Base-by-base conservation (phyloP, 2,113 vertebrate genomes). In the Myotis lucifugus region DNA sequence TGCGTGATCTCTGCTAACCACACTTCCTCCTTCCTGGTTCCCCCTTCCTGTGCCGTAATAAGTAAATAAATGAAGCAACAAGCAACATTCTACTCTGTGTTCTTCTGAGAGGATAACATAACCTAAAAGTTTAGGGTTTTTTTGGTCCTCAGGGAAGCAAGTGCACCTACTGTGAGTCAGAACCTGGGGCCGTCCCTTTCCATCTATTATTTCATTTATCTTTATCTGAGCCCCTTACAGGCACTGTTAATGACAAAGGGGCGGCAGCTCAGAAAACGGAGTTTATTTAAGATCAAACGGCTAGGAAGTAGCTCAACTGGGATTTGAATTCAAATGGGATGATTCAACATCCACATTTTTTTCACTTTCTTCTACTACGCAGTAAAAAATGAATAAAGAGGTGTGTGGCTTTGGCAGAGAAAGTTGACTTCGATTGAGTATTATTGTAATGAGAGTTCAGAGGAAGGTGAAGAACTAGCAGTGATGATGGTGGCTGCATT, bases 401-500 rank as follows among this genome's bases (percentile, higher is more conserved):
- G 1, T 1, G 13, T 18, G 5, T 29, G 50, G 19, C 1, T 56
- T 86, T 17, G 61, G 18, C 6, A 48, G 56, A 64, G 67, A 79
- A 70, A 8, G 6, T 11, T 37, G 15, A 19, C 37, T 37, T 40
- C 9, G 2, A 9, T 14, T 67, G n/a, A 37, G 50, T 7, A 12
- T 19, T 23, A 40, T 25, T 42, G 6, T 15, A 40, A 34, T 0
- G 18, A 61, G 52, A 74, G 10, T 19, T 34, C 29, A 70, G 88
- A 8, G 0, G 11, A 11, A 50, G 21, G 52, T 13, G 66, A 6
- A 21, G 76, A 74, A 19, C 3, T 32, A 50, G 8, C 5, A 21
- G 19, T n/a, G 19, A 54, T 17, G 37, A 92, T 95, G 95, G 97
- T 79, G 96, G 93, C 96, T 97, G 89, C 82, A 32, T 50, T 86